Base-by-base conservation (phyloP, 2,888 invertebrate species). In the Epicampocera succincta region DNA sequence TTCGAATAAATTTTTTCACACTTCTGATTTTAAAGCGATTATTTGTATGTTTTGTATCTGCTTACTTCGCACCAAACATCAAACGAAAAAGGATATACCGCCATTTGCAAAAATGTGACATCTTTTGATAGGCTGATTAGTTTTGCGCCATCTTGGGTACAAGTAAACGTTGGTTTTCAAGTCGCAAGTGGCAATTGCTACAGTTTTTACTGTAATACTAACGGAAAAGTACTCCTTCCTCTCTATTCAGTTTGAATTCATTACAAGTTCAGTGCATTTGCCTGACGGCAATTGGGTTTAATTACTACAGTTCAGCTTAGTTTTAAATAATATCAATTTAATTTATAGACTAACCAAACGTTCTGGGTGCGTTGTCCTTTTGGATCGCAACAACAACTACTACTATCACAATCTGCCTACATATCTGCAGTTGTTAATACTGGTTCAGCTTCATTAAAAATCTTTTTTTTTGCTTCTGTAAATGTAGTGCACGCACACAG, bases 361-460 rank as follows among this genome's bases (percentile, higher is more conserved):
- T 76, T 61, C 11, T 21, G 69, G 69, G 76, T 69, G 76, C 76
- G 68, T 69, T 76, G 76, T 69, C 68, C 76, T 69, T 76, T 76
- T 54, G 4, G 44, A 69, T 44, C 8, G 33, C 38, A 76, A 61
- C 12, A 19, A 44, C 25, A 66, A 1, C 44, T 25, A 44, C 48
- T 42, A 40, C 48, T 21, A 63, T 25, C 21, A 75, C 17, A 44
- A 54, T 54, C 5, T 25, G 21, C 3, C 5, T 50, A 63, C 54
- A 69, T 54, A 63, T 77, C 15, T 66, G 44, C 63, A 77, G 46
- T 56, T 71, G 71, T 74, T 66, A 78, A 75, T 78, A 56, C 58
- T n/a, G 40, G 78, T 71, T 82, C 63, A 71, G 74, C 73, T 78
- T 82, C 71, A 82, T 82, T 82, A 78, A 69, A 69, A 68, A 60